A percentile compares a stretch with the other conserved stretches of the same genome.
Evolutionary conservation across 2,797 vertebrate species (phyloP).

Genomic region (Mastacembelus armatus): DNA sequence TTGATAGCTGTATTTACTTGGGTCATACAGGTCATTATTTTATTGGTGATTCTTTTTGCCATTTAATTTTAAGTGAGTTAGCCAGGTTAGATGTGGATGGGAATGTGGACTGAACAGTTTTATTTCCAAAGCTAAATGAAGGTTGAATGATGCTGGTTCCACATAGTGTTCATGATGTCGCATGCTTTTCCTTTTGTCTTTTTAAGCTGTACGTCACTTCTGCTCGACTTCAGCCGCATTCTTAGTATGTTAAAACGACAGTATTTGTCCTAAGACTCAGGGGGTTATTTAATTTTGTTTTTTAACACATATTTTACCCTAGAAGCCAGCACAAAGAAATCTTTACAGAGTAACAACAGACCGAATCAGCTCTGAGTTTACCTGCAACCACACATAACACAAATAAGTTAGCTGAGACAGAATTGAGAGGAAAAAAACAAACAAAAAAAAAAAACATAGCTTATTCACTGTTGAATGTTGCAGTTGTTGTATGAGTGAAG

Average conservation of each 20-base stretch:
- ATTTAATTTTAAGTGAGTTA: neutral
- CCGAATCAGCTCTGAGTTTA: conserved; percentile 30
- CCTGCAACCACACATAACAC: conserved; percentile 16
- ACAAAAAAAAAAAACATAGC: too few species aligned
- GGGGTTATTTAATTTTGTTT: conserved; percentile 67
- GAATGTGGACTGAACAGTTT: neutral
- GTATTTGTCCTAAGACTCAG: conserved; percentile 79
- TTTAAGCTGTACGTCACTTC: conserved; percentile 16
- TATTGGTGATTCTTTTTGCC: neutral
- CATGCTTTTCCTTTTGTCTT: conserved; percentile 20
- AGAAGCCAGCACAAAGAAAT: conserved; percentile 58
- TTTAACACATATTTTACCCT: conserved; percentile 28
- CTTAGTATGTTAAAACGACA: conserved; percentile 16
- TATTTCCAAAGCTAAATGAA: neutral
- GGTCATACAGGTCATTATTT: neutral
- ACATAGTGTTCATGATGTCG: neutral
- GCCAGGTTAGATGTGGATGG: neutral
- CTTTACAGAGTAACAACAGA: conserved; percentile 34
- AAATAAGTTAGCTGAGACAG: conserved; percentile 29
- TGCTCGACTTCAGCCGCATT: conserved; percentile 5
- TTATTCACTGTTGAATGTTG: conserved; percentile 57
- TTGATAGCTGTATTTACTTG: neutral
- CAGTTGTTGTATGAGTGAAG: conserved; percentile 54
- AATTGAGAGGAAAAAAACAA: too few species aligned
- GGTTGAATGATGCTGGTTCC: neutral